Evolutionary conservation across 2,888 invertebrate species (phyloP).

Genomic region (Nesidiocoris tenuis): DNA sequence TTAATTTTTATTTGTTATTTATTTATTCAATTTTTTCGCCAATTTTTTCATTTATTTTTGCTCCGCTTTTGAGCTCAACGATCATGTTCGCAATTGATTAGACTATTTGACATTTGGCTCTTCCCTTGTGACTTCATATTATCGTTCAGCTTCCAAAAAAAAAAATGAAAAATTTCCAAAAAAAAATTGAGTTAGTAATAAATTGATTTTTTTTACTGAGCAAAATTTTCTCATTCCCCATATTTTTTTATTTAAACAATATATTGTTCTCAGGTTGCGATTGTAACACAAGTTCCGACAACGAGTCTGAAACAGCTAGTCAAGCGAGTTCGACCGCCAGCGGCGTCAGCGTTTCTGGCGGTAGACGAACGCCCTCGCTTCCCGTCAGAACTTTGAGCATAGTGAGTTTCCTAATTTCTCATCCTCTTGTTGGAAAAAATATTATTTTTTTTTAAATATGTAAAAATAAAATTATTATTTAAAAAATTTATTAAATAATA

Average conservation of each 20-base stretch:
- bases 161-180: no score
- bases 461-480: no score
- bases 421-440: not conserved
- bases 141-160: no score
- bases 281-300: constrained; percentile 45
- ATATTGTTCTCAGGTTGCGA: constrained; percentile 35
- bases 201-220: constrained; percentile 1
- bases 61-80: not conserved
- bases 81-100: not conserved
- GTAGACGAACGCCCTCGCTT: constrained; percentile 42
- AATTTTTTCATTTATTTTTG: not conserved
- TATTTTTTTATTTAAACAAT: no score
- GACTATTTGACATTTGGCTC: no score
- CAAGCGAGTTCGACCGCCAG: constrained; percentile 53
- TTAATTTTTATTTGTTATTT: no score
- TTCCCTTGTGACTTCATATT: no score
- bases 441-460: not conserved
- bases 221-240: not conserved
- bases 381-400: constrained; percentile 45
- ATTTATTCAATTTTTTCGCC: no score
- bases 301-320: constrained; percentile 53
- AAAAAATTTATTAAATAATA: no score
- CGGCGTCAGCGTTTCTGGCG: constrained; percentile 49
- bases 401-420: constrained; percentile 19
- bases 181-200: no score